phyloP scores from a whole-genome alignment of 2,888 invertebrate species.

The Maniola hyperantus region DNA sequence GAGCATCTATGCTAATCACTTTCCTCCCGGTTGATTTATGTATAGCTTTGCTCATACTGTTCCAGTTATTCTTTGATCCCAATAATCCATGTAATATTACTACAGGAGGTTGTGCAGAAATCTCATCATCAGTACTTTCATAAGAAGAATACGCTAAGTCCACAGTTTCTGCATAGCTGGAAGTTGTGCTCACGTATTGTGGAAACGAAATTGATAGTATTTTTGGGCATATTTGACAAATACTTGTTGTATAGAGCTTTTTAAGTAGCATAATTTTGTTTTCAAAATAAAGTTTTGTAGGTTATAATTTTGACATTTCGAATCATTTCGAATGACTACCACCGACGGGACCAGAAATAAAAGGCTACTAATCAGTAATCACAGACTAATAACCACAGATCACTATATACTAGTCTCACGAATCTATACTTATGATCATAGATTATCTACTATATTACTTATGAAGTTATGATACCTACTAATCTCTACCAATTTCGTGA shows the following conservation, averaged over 20 bases:
- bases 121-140: conserved; percentile 73
- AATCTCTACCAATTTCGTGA: too few relatives aligned
- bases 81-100: conserved; percentile 95
- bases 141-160: conserved; percentile 87
- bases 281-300: not conserved
- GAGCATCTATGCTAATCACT: conserved; percentile 93
- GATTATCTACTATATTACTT: too few relatives aligned
- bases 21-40: conserved; percentile 86
- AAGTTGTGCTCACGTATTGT: conserved; percentile 50
- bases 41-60: conserved; percentile 90
- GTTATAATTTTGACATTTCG: conserved; percentile 24
- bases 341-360: too few relatives aligned
- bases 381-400: too few relatives aligned
- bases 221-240: conserved; percentile 39
- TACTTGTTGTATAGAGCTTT: conserved; percentile 18
- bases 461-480: too few relatives aligned
- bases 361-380: too few relatives aligned
- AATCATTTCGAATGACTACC: not conserved
- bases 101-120: conserved; percentile 81
- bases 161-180: conserved; percentile 76
- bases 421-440: too few relatives aligned
- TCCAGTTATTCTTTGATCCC: conserved; percentile 97
- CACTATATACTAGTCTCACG: too few relatives aligned
- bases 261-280: conserved; percentile 31
- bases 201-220: conserved; percentile 44